Percentiles rank a stretch among this genome's conserved stretches.
Evolutionary conservation across 2,797 vertebrate species (phyloP).

Genomic region (Rhodeus uyekii): DNA sequence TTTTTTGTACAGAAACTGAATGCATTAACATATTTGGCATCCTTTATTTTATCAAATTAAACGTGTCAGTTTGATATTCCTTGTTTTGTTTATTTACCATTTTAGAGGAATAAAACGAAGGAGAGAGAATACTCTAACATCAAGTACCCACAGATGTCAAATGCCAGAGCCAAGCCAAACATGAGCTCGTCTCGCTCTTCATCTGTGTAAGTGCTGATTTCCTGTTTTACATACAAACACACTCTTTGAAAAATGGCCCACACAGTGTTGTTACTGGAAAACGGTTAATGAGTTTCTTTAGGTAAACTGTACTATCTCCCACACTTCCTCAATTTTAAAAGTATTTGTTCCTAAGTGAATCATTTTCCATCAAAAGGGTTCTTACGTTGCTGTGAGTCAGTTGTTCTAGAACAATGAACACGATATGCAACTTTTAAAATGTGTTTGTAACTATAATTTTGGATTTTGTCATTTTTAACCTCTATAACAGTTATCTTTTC

Average conservation of each 20-base stretch:
- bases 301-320: slow-evolving; percentile 28
- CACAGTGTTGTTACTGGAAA: slow-evolving; percentile 24
- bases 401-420: neutral
- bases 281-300: slow-evolving; percentile 19
- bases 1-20: neutral
- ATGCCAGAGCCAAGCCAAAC: slow-evolving; percentile 75
- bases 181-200: slow-evolving; percentile 72
- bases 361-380: slow-evolving; percentile 16
- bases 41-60: neutral
- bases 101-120: slow-evolving; percentile 78
- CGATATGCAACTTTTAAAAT: neutral
- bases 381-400: slow-evolving; percentile 7
- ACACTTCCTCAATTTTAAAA: slow-evolving; percentile 36
- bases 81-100: slow-evolving; percentile 20
- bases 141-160: slow-evolving; percentile 78
- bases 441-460: neutral
- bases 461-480: neutral
- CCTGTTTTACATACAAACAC: slow-evolving; percentile 6
- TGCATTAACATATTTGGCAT: neutral
- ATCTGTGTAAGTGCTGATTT: slow-evolving; percentile 72
- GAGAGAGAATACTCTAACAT: slow-evolving; percentile 87
- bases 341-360: slow-evolving; percentile 37
- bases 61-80: slow-evolving; percentile 5
- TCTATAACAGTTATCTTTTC: neutral
- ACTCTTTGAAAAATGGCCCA: slow-evolving; percentile 19